Conservation (phyloP, 1,140 invertebrate genomes). For the Anagrus nilaparvatae region DNA sequence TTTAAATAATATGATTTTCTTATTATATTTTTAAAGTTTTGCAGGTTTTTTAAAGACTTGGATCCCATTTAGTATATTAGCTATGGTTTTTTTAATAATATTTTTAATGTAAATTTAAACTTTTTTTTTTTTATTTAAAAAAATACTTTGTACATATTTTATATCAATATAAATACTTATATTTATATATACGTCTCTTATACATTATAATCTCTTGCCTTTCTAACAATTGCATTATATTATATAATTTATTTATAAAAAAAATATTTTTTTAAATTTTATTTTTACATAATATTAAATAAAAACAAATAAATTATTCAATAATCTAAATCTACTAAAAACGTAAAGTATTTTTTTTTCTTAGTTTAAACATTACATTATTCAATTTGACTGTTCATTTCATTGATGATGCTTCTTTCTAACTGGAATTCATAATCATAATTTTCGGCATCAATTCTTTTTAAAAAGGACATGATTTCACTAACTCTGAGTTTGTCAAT, state of each 20-base stretch:
- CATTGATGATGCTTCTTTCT: constrained; percentile 34
- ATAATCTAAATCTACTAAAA: neutral
- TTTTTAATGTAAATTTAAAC: constrained; percentile 6
- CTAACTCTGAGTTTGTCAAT: constrained; percentile 29
- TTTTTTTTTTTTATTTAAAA: constrained; percentile 9
- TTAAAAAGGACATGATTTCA: constrained; percentile 34
- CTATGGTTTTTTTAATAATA: constrained; percentile 30
- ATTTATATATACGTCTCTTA: no score
- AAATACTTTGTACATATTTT: constrained; percentile 8
- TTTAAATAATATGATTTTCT: constrained; percentile 6
- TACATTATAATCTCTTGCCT: constrained; percentile 3
- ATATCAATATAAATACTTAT: constrained; percentile 11
- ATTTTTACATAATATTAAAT: no score
- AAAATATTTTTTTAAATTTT: constrained; percentile 6
- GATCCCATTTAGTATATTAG: constrained; percentile 69
- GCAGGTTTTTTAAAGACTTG: constrained; percentile 75
- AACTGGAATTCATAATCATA: constrained; percentile 33
- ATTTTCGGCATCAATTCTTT: constrained; percentile 25
- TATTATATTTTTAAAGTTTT: constrained; percentile 48
- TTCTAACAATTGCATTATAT: constrained; percentile 5
- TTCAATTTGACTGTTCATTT: constrained; percentile 29
- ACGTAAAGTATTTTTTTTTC: no score
- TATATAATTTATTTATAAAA: constrained; percentile 4
- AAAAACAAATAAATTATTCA: neutral
- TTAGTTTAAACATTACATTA: no score